Base-by-base conservation (phyloP, 2,113 vertebrate genomes). In the Microcebus lehilahytsara region DNA sequence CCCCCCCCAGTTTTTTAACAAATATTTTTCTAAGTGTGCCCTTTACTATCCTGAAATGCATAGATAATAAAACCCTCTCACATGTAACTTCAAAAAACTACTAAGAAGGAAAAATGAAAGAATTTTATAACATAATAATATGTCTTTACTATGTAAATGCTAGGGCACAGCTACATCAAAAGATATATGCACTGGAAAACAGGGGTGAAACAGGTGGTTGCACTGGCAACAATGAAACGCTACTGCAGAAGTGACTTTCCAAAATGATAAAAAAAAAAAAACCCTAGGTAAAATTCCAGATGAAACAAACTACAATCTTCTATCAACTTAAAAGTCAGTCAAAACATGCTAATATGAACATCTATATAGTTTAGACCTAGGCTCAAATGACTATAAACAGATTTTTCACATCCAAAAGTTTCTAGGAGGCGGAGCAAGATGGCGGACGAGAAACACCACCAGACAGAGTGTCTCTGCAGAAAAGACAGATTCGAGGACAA, bases 191-290 rank as follows among this genome's bases (percentile, higher is more conserved):
- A 34, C 10, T 6, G 4, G 32, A 56, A 64, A 17, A 67, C 0
- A 78, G 25, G 85, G 27, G 9, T 11, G 75, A 32, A 62, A 32
- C 5, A 37, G 30, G 56, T 7, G 3, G 60, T 1, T 30, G 4
- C 40, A 72, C 1, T 37, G 46, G 14, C 56, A 72, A 87, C 46
- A 78, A 60, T 32, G 58, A 30, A 84, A 46, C 37, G 60, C 22
- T 71, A 62, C 84, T 91, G 27, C 11, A 75, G n/a, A 83, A 23
- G 32, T 77, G 46, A 53, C 77, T 75, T 75, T 71, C 58, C 71
- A 58, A 62, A 95, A 69, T 40, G 27, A 74, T 42, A 85, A 89
- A 89, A 89, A 89, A 89, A 89, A 89, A 89, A 42, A 80, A 75
- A 75, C 49, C 67, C 89, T 71, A 92, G 6, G 25, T 51, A 60